These are phyloP conservation scores for Caenorhabditis panamensis DNA, from an alignment of 2,888 invertebrate genomes.

Conservation along the genomic window DNA sequence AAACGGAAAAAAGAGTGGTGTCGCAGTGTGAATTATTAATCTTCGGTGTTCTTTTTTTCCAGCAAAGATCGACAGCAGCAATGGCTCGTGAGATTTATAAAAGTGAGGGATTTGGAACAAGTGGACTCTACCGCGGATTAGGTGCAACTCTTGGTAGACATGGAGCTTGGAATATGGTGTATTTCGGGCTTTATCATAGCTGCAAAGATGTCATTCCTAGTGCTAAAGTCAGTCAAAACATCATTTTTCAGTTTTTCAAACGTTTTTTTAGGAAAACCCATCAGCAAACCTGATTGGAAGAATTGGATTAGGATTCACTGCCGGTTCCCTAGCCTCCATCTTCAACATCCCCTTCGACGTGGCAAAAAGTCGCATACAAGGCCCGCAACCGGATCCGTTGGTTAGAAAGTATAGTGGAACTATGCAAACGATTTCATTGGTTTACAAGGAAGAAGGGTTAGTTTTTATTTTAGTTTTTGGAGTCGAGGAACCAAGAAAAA, in stretches of 20 bases:
- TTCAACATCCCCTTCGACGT: conserved; percentile 96
- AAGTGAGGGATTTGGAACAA: conserved; percentile 87
- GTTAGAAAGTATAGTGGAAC: conserved; percentile 88
- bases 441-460: conserved; percentile 90
- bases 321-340: conserved; percentile 91
- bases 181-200: conserved; percentile 95
- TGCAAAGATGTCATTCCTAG: conserved; percentile 86
- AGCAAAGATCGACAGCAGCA: conserved; percentile 86
- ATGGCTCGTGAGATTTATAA: conserved; percentile 89
- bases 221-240: conserved; percentile 80
- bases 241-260: conserved; percentile 1
- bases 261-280: conserved; percentile 76
- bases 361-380: conserved; percentile 95
- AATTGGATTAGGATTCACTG: conserved; percentile 89
- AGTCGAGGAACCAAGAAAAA: no score
- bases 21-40: conserved; percentile 19
- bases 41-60: conserved; percentile 58
- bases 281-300: conserved; percentile 80
- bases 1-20: conserved; percentile 4
- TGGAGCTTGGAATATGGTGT: conserved; percentile 93
- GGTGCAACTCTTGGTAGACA: conserved; percentile 92
- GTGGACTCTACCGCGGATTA: conserved; percentile 83
- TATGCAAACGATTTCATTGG: conserved; percentile 86
- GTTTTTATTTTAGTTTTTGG: background rate
- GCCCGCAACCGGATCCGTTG: conserved; percentile 79